Evolutionary conservation across 2,113 vertebrate species (phyloP).

Genomic region (Callithrix jacchus): DNA sequence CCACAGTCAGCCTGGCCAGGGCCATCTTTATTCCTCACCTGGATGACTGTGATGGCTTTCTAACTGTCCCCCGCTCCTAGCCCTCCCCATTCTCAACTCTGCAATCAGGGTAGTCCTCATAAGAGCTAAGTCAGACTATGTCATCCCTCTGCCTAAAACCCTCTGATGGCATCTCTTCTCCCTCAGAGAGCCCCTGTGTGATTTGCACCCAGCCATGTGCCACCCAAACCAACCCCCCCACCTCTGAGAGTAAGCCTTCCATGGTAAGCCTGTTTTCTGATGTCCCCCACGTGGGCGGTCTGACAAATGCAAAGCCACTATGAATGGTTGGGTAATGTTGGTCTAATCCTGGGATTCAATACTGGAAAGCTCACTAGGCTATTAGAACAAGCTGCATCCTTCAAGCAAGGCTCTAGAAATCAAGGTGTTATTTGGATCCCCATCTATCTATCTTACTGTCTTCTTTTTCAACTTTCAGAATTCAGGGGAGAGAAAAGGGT

Average conservation of each 20-base stretch:
- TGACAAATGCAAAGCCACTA: not conserved
- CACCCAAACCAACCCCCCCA: not conserved
- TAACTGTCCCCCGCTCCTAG: not conserved
- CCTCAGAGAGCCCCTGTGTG: not conserved
- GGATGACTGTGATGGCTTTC: rapidly evolving
- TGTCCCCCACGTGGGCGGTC: not conserved
- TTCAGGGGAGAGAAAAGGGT: not conserved
- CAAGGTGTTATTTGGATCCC: not conserved
- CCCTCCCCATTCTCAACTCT: not conserved
- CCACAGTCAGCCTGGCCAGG: not conserved
- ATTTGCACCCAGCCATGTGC: not conserved
- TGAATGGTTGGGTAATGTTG: no score
- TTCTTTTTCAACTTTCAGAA: not conserved
- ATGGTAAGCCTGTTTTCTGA: not conserved
- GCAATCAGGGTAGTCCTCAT: not conserved
- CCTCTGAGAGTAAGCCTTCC: not conserved
- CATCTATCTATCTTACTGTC: not conserved
- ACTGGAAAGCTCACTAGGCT: not conserved
- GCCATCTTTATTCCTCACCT: no score
- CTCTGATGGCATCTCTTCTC: not conserved
- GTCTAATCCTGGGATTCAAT: not conserved
- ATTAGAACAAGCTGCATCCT: not conserved
- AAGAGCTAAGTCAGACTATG: not conserved
- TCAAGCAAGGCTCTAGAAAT: not conserved
- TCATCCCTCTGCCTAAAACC: not conserved